Evolutionary conservation across 2,888 invertebrate genomes (phyloP), one percentile per base, ranked within the genome.

Genomic region (Caradrina kadenii): DNA sequence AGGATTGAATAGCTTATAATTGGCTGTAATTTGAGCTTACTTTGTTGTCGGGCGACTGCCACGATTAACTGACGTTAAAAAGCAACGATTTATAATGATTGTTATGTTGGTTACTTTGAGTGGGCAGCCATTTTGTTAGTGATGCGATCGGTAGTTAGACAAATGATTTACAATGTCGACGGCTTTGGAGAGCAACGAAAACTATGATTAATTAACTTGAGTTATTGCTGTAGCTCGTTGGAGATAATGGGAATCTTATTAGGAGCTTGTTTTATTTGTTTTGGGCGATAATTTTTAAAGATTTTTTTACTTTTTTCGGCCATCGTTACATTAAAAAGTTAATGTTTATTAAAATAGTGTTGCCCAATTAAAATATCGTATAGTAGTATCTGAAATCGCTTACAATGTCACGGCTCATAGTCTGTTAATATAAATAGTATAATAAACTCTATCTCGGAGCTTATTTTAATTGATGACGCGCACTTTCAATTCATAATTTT

Each of bases 1-100:
- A 93, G 94, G 92, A 93, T 93, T 95, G 94, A 95, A 96, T 95
- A 91, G 93, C 89, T 90, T 91, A 94, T 96, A 96, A 96, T 96
- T 96, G 95, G 94, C 91, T 94, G 95, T 96, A 95, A 95, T 95
- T 93, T 92, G 94, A 94, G 91, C 90, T 88, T 91, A 93, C 92
- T 94, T 95, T 93, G 94, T 93, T 92, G 92, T 91, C 85, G 90
- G 86, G 89, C 88, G 89, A 88, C 89, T 91, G 88, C 89, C 87
- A 89, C 90, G 91, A 91, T 91, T 93, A 93, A 91, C 89, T 89
- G 89, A 88, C 88, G 88, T 89, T 91, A 89, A 90, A 90, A 91
- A 91, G 90, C 87, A 90, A 91, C 89, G 89, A 92, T 93, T 93
- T 92, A 90, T 89, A 89, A 89, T 89, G 88, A 88, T 88, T 86